Conservation (phyloP, 1,140 invertebrate genomes). For the Dreissena polymorpha region DNA sequence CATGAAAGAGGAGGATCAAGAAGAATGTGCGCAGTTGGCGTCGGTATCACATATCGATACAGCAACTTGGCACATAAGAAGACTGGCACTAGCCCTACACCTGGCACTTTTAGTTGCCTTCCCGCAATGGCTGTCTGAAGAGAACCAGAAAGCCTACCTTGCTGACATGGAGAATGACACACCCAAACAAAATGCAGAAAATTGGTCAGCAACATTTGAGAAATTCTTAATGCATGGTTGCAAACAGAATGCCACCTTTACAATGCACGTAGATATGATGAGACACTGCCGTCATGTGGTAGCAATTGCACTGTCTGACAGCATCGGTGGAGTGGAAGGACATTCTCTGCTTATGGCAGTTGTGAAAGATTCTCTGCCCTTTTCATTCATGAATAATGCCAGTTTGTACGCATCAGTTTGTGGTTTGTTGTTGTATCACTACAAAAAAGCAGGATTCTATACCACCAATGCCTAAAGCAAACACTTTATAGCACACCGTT, state of each 20-base stretch:
- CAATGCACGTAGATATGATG: conserved; percentile 27
- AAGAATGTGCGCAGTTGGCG: background rate
- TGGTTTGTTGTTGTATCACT: background rate
- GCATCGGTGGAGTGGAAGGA: conserved; percentile 1
- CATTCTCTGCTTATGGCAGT: background rate
- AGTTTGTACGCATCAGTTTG: background rate
- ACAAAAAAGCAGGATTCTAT: background rate
- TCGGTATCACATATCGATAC: conserved; percentile 9
- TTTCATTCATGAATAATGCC: conserved; percentile 19
- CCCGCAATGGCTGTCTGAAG: background rate
- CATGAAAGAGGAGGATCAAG: conserved; percentile 3
- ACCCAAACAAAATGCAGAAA: background rate
- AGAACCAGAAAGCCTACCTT: background rate
- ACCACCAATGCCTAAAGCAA: background rate
- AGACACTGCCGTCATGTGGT: conserved; percentile 5
- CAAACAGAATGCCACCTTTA: conserved; percentile 17
- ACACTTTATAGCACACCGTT: conserved; percentile 24
- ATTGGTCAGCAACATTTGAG: background rate
- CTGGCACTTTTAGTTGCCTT: conserved; percentile 9
- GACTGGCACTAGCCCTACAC: background rate
- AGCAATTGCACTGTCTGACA: background rate
- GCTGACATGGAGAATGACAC: background rate
- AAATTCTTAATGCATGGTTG: background rate
- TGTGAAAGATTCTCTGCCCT: conserved; percentile 1
- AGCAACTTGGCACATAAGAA: conserved; percentile 3